Conservation (phyloP, 53 echinoderm and acorn worm species). For the Crossaster papposus region DNA sequence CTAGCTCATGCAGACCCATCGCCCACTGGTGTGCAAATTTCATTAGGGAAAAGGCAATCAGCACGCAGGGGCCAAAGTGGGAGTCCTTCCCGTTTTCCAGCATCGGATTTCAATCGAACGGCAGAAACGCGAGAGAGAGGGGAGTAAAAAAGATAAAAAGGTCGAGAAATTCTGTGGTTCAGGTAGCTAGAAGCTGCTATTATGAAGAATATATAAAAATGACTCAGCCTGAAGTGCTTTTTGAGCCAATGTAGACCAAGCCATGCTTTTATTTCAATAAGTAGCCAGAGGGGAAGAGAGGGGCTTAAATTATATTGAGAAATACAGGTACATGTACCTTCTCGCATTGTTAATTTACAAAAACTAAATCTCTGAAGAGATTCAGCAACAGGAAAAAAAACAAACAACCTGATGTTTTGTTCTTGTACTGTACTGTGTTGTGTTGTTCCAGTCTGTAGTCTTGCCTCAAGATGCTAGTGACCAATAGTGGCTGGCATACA, state of each 20-base stretch:
- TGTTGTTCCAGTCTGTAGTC: too few species aligned
- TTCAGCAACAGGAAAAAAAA: neutral
- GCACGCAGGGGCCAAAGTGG: neutral
- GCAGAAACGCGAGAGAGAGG: constrained; percentile 16
- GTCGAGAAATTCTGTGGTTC: neutral
- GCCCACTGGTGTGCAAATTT: constrained; percentile 15
- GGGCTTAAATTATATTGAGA: neutral
- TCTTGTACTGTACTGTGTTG: too few species aligned
- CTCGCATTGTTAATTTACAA: constrained; percentile 20
- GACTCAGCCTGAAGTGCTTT: neutral
- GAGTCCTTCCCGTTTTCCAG: constrained; percentile 13
- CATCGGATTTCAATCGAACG: constrained; percentile 53
- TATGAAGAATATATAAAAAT: neutral
- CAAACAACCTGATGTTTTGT: too few species aligned
- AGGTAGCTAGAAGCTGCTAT: neutral
- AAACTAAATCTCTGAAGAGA: neutral
- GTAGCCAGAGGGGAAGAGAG: neutral
- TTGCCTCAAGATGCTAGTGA: too few species aligned
- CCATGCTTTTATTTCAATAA: constrained; percentile 10
- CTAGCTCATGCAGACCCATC: neutral
- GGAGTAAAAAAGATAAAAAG: neutral
- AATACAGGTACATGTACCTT: neutral
- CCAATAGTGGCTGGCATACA: too few species aligned
- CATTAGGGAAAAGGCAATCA: constrained; percentile 37
- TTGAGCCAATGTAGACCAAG: neutral